Base-by-base conservation (phyloP, 2,113 vertebrate genomes). In the Galemys pyrenaicus region DNA sequence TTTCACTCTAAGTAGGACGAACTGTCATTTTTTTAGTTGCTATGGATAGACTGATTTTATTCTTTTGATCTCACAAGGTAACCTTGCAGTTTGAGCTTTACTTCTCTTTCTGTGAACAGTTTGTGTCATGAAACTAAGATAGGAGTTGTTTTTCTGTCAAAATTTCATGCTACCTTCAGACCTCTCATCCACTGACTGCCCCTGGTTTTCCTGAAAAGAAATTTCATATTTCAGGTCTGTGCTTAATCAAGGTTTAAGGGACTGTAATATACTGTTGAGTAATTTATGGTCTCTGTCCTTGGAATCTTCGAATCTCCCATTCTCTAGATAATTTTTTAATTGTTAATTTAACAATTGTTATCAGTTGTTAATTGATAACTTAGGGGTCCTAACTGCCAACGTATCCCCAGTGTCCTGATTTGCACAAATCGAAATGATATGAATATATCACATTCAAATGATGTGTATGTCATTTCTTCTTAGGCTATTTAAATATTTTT, bases 261-360 rank as follows among this genome's bases (percentile, higher is more conserved):
- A 0, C 13, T 82, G 9, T 9, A 78, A 39, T 37, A 62, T 22
- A 89, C 44, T 51, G 26, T 1, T 62, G 3, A 81, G 11, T 26
- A 49, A 73, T 9, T 19, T 32, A 28, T 19, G 6, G n/a, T 44
- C n/a, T 12, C 1, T 22, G 4, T 0, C 1, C 24, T 46, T 65
- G 17, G 9, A 15, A 16, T 85, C 1, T 37, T 46, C 46, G 11
- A 35, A 16, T 51, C 16, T 83, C 1, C 5, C 26, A 64, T 65
- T 46, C 16, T 46, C 35, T 37, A 16, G 7, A 37, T 10, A 44
- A 39, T 37, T 80, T 60, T 54, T 46, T 9, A 78, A 20, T 58
- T 5, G 7, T 5, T n/a, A n/a, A n/a, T n/a, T n/a, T n/a, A n/a
- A n/a, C n/a, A n/a, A n/a, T n/a, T n/a, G n/a, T n/a, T n/a, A n/a